Evolutionary conservation across 1,140 invertebrate genomes (phyloP), one percentile per base, ranked within the genome.

Genomic region (Ctenoplectra terminalis): DNA sequence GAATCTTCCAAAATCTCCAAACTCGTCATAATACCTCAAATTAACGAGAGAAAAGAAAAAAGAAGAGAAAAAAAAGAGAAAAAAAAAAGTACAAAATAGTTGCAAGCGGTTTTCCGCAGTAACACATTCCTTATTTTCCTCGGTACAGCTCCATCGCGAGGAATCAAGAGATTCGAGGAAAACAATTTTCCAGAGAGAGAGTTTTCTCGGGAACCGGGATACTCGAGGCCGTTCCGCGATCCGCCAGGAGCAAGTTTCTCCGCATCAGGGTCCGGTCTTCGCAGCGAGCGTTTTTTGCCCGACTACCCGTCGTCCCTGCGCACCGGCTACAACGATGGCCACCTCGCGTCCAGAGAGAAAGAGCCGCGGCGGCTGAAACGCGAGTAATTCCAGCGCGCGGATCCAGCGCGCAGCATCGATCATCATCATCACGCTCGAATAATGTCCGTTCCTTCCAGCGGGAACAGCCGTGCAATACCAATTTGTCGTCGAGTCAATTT

Each of bases 371-470:
- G 52, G 17, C 31, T 78, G 74, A 82, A 87, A 87, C 61, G 73
- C 85, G 78, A 84, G 70, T 75, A 84, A 87, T 87, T 76, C 75
- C 50, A 87, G 29, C 77, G 50, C n/a, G n/a, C 23, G 70, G 61
- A 87, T 83, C 70, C 75, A 81, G 46, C 60, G 48, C 48, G n/a
- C 26, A 46, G 76, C 71, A 72, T 58, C 71, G 74, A 86, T 87
- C 85, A 75, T 81, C 81, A 83, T 83, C 82, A 87, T 87, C 77
- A 52, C 67, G 83, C 63, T 60, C 73, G 80, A 85, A 87, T 75
- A 64, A 85, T 58, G 52, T 37, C 17, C 37, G 31, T 43, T 8
- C 31, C 48, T 50, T 50, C 48, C 79, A 43, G 15, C 48, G 5
- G 50, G n/a, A 23, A 70, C n/a, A 54, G 40, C 64, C 29, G 66